These are phyloP conservation scores for Pristionchus exspectatus DNA, from an alignment of 2,888 invertebrate species.

Conservation along the genomic window DNA sequence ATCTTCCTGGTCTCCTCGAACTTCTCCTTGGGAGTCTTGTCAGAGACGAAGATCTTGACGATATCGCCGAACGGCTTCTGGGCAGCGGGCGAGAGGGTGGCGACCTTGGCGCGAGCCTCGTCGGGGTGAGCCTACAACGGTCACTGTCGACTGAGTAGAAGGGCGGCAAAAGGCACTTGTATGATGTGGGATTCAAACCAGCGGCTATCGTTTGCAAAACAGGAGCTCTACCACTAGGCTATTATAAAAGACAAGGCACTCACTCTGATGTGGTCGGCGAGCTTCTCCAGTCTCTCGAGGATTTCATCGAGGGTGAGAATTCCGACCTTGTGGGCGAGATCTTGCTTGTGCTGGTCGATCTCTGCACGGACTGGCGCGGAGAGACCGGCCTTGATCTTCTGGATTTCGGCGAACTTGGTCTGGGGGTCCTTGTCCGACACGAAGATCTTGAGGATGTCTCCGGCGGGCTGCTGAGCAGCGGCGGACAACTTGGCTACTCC, in stretches of 20 bases:
- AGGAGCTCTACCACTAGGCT: background rate
- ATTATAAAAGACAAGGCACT: background rate
- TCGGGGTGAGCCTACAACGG: background rate
- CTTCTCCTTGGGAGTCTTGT: conserved; percentile 37
- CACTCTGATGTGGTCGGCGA: conserved; percentile 35
- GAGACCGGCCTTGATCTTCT: conserved; percentile 17
- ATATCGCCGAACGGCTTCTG: conserved; percentile 27
- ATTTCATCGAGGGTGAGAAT: conserved; percentile 22
- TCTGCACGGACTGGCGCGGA: background rate
- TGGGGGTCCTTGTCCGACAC: background rate
- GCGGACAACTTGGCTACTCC: background rate
- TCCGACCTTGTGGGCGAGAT: conserved; percentile 34
- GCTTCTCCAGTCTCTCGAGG: conserved; percentile 28
- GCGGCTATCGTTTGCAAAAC: background rate
- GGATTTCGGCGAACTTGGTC: background rate
- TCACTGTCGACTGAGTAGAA: background rate
- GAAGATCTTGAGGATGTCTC: conserved; percentile 22
- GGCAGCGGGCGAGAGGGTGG: conserved; percentile 17
- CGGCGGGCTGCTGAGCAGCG: conserved; percentile 16
- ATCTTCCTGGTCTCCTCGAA: background rate
- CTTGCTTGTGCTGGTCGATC: conserved; percentile 3
- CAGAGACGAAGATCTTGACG: conserved; percentile 37
- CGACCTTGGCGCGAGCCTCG: conserved; percentile 14
- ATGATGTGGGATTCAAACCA: no score
- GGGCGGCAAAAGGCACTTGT: background rate